A percentile compares a stretch with the other conserved stretches of the same genome.
phyloP scores from a whole-genome alignment of 2,113 vertebrate species.

The Rhinoderma darwinii region DNA sequence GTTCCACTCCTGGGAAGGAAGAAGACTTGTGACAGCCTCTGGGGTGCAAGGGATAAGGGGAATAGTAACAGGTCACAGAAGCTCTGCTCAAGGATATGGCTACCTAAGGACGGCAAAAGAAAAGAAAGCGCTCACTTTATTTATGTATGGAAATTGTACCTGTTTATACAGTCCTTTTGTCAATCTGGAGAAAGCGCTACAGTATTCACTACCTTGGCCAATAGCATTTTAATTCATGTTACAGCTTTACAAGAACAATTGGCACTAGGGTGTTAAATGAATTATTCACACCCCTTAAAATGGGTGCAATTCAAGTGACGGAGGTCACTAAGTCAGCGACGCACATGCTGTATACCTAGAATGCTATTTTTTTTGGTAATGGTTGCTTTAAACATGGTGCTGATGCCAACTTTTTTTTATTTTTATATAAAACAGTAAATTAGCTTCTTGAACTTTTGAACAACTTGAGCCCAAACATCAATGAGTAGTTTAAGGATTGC shows the following conservation, averaged over 20 bases:
- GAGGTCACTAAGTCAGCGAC: constrained; percentile 3
- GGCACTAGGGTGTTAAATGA: constrained; percentile 66
- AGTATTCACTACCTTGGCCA: constrained; percentile 69
- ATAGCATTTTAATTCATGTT: constrained; percentile 72
- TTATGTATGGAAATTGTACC: constrained; percentile 46
- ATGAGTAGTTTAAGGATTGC: neutral
- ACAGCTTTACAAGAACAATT: constrained; percentile 70
- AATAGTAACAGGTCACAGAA: constrained; percentile 89
- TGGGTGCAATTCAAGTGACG: constrained; percentile 67
- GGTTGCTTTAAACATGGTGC: neutral
- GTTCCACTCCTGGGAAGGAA: constrained; percentile 99
- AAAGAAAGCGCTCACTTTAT: constrained; percentile 20
- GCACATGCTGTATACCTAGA: constrained; percentile 52
- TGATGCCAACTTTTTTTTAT: neutral
- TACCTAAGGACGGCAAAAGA: constrained; percentile 68
- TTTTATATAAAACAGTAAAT: neutral
- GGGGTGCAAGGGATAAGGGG: constrained; percentile 92
- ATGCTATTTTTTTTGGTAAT: neutral
- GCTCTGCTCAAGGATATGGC: constrained; percentile 72
- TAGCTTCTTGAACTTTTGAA: neutral
- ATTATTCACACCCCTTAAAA: constrained; percentile 72
- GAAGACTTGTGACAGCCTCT: constrained; percentile 98
- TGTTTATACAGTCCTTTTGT: constrained; percentile 60
- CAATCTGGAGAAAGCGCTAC: constrained; percentile 66
- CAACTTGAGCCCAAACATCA: neutral